Evolutionary conservation across 2,113 vertebrate genomes (phyloP).

Genomic region (Pluvianellus socialis): DNA sequence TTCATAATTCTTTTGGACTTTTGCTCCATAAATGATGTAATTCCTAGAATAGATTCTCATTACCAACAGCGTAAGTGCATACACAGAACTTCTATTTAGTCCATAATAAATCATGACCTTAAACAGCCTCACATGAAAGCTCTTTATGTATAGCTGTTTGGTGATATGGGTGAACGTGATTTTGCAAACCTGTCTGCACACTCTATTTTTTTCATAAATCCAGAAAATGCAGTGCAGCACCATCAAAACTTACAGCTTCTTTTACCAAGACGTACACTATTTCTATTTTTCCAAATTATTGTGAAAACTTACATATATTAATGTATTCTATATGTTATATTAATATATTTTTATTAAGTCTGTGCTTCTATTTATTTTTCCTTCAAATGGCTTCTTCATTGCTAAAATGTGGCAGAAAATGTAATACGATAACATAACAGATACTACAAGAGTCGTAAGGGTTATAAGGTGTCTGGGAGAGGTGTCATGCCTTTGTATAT

Average conservation of each 20-base stretch:
- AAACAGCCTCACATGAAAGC: not conserved
- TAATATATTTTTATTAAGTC: not conserved
- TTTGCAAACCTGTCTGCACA: not conserved
- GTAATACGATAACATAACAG: not conserved
- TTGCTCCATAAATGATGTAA: not conserved
- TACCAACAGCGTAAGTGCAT: not conserved
- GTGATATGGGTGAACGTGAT: not conserved
- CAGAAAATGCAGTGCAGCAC: not conserved
- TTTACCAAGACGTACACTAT: not conserved
- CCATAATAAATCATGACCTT: not conserved
- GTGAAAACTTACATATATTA: not conserved
- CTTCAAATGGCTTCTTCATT: not conserved
- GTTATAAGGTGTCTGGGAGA: not conserved
- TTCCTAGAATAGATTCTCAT: not conserved
- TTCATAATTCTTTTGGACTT: not conserved
- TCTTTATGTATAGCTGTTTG: not conserved
- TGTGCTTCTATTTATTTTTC: not conserved
- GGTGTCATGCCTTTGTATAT: not conserved
- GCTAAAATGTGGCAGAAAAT: not conserved
- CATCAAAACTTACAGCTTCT: not conserved
- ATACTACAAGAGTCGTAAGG: not conserved
- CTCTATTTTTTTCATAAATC: not conserved
- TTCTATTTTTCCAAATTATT: not conserved
- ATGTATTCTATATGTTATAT: not conserved
- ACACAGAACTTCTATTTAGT: not conserved